These are phyloP conservation scores for Neodon shergylaensis DNA, from an alignment of 2,113 vertebrate species.

Conservation along the genomic window DNA sequence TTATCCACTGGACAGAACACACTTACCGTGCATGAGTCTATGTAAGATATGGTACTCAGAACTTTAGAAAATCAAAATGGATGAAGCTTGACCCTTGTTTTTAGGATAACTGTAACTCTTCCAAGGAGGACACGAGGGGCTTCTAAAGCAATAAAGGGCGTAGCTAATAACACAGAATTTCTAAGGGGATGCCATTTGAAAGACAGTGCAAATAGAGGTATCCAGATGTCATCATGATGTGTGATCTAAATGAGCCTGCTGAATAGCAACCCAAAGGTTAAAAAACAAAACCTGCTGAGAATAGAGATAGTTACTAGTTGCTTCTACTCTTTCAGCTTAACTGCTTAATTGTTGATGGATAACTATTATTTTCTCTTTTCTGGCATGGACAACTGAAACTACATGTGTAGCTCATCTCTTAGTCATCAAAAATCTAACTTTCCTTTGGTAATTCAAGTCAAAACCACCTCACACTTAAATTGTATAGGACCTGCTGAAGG, in stretches of 20 bases:
- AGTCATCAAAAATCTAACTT: too few species aligned
- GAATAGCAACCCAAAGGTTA: not conserved
- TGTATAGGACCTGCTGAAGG: constrained; percentile 31
- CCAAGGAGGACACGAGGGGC: not conserved
- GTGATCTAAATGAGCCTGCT: constrained; percentile 1
- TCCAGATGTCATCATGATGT: not conserved
- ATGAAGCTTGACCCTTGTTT: not conserved
- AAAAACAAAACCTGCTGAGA: constrained; percentile 57
- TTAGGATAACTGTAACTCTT: constrained; percentile 9
- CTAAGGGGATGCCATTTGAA: not conserved
- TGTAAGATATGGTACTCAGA: not conserved
- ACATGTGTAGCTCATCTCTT: too few species aligned
- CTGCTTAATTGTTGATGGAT: too few species aligned
- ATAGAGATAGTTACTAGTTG: constrained; percentile 58
- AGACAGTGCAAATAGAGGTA: not conserved
- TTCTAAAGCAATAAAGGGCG: not conserved
- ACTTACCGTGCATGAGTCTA: not conserved
- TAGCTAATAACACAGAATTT: constrained; percentile 7
- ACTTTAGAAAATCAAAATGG: not conserved
- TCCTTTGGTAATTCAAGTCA: not conserved
- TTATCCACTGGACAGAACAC: not conserved
- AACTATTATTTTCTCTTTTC: too few species aligned
- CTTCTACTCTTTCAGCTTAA: not conserved
- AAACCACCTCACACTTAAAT: constrained; percentile 46
- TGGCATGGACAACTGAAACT: too few species aligned